Evolutionary conservation across 2,888 invertebrate species (phyloP).

Genomic region (Drosophila borborema): DNA sequence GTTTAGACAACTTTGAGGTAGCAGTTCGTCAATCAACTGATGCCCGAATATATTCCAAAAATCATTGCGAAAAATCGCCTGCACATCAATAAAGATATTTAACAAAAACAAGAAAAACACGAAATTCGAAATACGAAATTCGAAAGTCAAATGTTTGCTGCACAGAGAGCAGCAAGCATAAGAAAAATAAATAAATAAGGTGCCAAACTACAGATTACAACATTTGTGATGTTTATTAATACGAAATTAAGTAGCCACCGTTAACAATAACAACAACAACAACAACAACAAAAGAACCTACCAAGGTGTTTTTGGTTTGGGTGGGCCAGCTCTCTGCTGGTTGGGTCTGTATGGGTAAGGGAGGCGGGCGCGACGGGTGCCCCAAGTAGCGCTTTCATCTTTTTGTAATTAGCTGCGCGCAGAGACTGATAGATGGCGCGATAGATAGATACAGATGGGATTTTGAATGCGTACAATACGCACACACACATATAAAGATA

Average conservation of each 20-base stretch:
- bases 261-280: slow-evolving; percentile 50
- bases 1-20: slow-evolving; percentile 65
- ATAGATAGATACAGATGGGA: slow-evolving; percentile 62
- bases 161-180: slow-evolving; percentile 11
- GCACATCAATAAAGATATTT: slow-evolving; percentile 44
- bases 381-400: slow-evolving; percentile 76
- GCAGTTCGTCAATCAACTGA: slow-evolving; percentile 73
- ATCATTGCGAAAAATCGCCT: slow-evolving; percentile 65
- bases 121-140: slow-evolving; percentile 11
- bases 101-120: not conserved
- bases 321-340: slow-evolving; percentile 42
- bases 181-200: slow-evolving; percentile 73
- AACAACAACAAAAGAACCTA: slow-evolving; percentile 25
- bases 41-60: slow-evolving; percentile 27
- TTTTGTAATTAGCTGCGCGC: slow-evolving; percentile 76
- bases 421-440: slow-evolving; percentile 72
- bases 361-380: slow-evolving; percentile 31
- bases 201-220: slow-evolving; percentile 77
- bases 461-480: slow-evolving; percentile 48
- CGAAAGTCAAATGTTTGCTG: slow-evolving; percentile 49
- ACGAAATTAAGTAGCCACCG: slow-evolving; percentile 75
- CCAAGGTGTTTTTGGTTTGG: slow-evolving; percentile 65
- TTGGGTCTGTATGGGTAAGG: not conserved
- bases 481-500: not conserved
- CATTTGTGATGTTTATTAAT: slow-evolving; percentile 80